These are phyloP conservation scores for Ostrea denselamellosa DNA, from an alignment of 1,140 invertebrate genomes.

Conservation along the genomic window DNA sequence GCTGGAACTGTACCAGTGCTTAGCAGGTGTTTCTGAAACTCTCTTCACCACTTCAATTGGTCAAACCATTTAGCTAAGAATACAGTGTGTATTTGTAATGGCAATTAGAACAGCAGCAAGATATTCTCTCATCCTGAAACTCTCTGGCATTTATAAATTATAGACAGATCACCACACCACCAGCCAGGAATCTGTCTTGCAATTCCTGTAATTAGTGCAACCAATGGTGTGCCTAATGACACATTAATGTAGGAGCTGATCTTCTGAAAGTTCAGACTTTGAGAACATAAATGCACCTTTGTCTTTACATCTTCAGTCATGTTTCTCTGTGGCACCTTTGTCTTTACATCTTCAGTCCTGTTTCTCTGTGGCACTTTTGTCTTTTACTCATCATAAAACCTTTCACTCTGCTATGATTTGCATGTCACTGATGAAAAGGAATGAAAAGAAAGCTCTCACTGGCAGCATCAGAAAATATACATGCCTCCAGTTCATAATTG, in stretches of 20 bases:
- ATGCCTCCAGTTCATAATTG: neutral
- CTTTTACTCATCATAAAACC: neutral
- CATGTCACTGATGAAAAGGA: slow-evolving; percentile 7
- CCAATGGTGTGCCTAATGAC: slow-evolving; percentile 21
- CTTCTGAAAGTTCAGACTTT: neutral
- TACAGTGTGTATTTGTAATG: too few relatives aligned
- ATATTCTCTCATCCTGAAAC: too few relatives aligned
- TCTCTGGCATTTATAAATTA: too few relatives aligned
- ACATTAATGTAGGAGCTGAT: neutral
- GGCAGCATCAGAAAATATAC: neutral
- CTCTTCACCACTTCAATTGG: too few relatives aligned
- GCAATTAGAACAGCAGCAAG: too few relatives aligned
- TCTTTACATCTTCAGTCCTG: neutral
- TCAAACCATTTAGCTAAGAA: too few relatives aligned
- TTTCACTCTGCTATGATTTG: neutral
- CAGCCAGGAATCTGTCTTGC: neutral
- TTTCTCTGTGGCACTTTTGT: slow-evolving; percentile 20
- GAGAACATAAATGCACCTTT: neutral
- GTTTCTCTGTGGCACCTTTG: slow-evolving; percentile 8
- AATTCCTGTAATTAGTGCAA: neutral
- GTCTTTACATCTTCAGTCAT: neutral
- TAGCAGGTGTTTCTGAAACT: too few relatives aligned
- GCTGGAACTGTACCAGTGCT: too few relatives aligned
- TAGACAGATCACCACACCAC: neutral
- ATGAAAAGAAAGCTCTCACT: neutral